These are phyloP conservation scores for Elachura formosa DNA, from an alignment of 2,113 vertebrate genomes.

Conservation along the genomic window DNA sequence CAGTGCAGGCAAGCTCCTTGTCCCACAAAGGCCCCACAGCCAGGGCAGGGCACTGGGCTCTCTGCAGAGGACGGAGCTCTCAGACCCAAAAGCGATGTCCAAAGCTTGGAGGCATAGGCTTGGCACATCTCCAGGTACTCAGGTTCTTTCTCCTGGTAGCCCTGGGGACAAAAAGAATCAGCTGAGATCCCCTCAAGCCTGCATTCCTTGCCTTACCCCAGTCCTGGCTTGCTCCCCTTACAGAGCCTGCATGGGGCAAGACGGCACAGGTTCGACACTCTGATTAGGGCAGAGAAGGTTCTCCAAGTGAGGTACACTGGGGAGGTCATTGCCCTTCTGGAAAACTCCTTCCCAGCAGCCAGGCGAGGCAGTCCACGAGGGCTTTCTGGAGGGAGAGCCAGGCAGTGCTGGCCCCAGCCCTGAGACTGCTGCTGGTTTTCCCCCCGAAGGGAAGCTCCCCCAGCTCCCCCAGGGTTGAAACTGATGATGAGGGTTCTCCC, in stretches of 20 bases:
- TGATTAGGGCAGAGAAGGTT: not conserved
- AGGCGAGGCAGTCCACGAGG: fast-evolving
- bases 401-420: not conserved
- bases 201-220: not conserved
- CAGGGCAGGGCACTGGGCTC: not conserved
- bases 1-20: not conserved
- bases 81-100: not conserved
- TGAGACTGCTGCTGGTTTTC: fast-evolving
- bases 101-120: not conserved
- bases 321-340: not conserved
- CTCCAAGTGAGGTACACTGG: not conserved
- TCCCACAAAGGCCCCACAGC: not conserved
- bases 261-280: not conserved
- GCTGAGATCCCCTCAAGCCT: not conserved
- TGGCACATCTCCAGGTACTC: not conserved
- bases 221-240: not conserved
- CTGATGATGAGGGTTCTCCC: fast-evolving
- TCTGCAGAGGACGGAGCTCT: not conserved
- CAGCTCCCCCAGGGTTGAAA: not conserved
- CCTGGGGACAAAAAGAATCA: not conserved
- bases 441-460: not conserved
- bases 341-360: not conserved
- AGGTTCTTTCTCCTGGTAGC: not conserved
- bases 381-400: not conserved
- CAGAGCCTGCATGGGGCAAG: not conserved